Conservation (phyloP, 1,140 invertebrate genomes). For the Ditylenchus dipsaci region DNA sequence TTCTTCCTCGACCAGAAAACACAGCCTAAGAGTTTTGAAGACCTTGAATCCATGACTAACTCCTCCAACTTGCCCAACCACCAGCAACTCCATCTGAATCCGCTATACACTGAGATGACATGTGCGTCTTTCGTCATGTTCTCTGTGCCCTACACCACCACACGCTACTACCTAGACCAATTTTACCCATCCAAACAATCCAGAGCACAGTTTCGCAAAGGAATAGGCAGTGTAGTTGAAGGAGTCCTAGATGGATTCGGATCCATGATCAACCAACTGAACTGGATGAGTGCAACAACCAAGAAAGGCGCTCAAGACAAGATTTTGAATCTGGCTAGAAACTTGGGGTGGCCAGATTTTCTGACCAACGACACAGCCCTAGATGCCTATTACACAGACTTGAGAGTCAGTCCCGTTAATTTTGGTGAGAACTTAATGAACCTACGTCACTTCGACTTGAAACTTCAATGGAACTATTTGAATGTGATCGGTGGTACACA, state of each 20-base stretch:
- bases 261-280: conserved; percentile 48
- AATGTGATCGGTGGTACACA: not conserved
- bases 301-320: conserved; percentile 49
- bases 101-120: conserved; percentile 5
- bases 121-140: conserved; percentile 27
- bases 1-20: not conserved
- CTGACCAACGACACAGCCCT: conserved; percentile 44
- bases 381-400: conserved; percentile 29
- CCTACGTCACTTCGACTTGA: not conserved
- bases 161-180: conserved; percentile 9
- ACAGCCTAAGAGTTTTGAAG: not conserved
- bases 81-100: not conserved
- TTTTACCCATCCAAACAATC: not conserved
- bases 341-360: conserved; percentile 52
- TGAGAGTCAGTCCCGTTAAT: not conserved
- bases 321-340: conserved; percentile 46
- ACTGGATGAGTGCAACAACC: conserved; percentile 46
- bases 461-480: conserved; percentile 4
- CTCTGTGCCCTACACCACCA: conserved; percentile 38
- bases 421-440: not conserved
- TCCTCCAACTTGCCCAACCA: not conserved
- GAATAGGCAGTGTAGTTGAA: conserved; percentile 13
- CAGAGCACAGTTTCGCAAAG: not conserved
- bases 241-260: conserved; percentile 46
- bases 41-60: not conserved